Conservation (phyloP, 2,797 vertebrate species). For the Epinephelus awoara region DNA sequence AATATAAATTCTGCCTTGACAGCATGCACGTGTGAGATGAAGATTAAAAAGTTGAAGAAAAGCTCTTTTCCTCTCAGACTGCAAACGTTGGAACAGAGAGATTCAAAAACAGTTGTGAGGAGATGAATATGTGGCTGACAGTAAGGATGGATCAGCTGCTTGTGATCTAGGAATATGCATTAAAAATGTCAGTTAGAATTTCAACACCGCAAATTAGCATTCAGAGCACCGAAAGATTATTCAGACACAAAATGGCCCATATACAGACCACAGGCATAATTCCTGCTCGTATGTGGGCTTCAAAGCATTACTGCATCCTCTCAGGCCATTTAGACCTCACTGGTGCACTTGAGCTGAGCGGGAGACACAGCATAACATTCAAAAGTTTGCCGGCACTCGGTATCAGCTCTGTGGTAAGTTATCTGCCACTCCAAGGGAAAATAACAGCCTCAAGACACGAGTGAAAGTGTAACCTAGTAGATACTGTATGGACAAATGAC, state of each 20-base stretch:
- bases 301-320: conserved; percentile 43
- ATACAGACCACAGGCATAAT: conserved; percentile 40
- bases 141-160: conserved; percentile 47
- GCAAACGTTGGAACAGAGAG: conserved; percentile 28
- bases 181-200: conserved; percentile 62
- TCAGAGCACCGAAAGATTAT: conserved; percentile 42
- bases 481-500: conserved; percentile 28
- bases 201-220: conserved; percentile 53
- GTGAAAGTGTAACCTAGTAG: conserved; percentile 18
- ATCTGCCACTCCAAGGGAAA: conserved; percentile 31
- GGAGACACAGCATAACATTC: conserved; percentile 25
- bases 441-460: conserved; percentile 38
- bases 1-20: conserved; percentile 26
- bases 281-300: conserved; percentile 50
- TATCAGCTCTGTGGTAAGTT: conserved; percentile 31
- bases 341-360: conserved; percentile 37
- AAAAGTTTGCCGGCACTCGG: conserved; percentile 36
- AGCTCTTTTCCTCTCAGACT: conserved; percentile 24
- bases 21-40: conserved; percentile 27
- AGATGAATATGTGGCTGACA: conserved; percentile 51
- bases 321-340: conserved; percentile 45
- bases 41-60: conserved; percentile 49
- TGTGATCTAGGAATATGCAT: conserved; percentile 64
- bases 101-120: conserved; percentile 39
- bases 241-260: conserved; percentile 47